Evolutionary conservation across 1,140 invertebrate genomes (phyloP), one percentile per base, ranked within the genome.

Genomic region (Drosophila saltans): DNA sequence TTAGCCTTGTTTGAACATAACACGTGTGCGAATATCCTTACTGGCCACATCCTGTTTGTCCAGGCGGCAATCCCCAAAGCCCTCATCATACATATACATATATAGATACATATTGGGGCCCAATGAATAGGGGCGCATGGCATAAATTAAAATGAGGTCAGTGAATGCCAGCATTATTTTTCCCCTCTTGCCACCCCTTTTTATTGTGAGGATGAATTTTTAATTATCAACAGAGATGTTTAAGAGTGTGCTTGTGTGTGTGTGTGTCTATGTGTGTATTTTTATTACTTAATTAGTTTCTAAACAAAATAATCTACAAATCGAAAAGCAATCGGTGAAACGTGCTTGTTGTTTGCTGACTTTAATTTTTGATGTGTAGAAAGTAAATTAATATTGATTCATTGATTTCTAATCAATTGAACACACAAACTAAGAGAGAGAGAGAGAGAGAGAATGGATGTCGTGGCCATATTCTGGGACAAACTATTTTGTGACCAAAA

Each of bases 321-420:
- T 69, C 61, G 63, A 74, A 68, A 59, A 65, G 16, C 70, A 85
- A 73, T 52, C 62, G 39, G 16, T 69, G 62, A 33, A 36, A 69
- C 74, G 69, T 79, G 69, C 41, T 69, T 40, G 40, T 69, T 40
- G 40, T 52, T 52, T 21, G 21, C 21, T 52, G 45, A 52, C 45
- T 52, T 52, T 26, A 26, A 24, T 52, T 55, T 60, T 8, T 66
- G 62, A 16, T 71, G 67, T 67, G 67, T 16, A 43, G 36, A 71
- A 82, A 76, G 68, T 70, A 82, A 86, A 83, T 80, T 72, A 89
- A 88, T 89, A 86, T 86, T 88, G 70, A 77, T 80, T 74, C 70
- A 78, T 80, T 78, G 84, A 88, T 88, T 89, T 78, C 77, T 81
- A 77, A 77, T 86, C 69, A 88, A 75, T 58, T 52, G 65, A 48